Evolutionary conservation across 2,888 invertebrate genomes (phyloP).

Genomic region (Drosophila antonietae): DNA sequence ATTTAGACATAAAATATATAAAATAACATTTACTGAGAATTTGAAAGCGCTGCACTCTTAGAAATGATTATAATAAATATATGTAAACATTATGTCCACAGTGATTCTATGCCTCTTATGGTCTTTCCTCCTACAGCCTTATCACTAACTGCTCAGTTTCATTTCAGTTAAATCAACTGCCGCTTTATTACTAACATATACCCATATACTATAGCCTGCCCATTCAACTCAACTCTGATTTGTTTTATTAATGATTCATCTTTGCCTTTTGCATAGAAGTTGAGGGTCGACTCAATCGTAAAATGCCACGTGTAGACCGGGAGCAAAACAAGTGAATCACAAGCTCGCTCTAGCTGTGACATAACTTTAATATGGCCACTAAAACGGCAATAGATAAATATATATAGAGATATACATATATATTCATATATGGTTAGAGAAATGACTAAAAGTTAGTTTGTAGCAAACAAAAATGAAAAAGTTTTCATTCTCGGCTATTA

Average conservation of each 20-base stretch:
- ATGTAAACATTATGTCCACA: not conserved
- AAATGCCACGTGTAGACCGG: slow-evolving; percentile 16
- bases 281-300: slow-evolving; percentile 1
- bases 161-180: not conserved
- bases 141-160: not conserved
- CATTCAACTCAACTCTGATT: not conserved
- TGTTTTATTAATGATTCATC: slow-evolving; percentile 19
- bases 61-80: not conserved
- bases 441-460: slow-evolving; percentile 33
- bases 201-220: not conserved
- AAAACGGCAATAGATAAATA: slow-evolving; percentile 6
- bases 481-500: slow-evolving; percentile 43
- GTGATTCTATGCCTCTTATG: not conserved
- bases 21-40: no score
- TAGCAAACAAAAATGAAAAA: slow-evolving; percentile 23
- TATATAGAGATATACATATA: not conserved
- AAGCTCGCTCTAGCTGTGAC: slow-evolving; percentile 18
- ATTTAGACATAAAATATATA: no score
- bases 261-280: not conserved
- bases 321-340: slow-evolving; percentile 36
- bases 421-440: not conserved
- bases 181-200: not conserved
- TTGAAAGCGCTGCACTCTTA: not conserved
- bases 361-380: slow-evolving; percentile 35
- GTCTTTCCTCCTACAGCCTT: not conserved